These are phyloP conservation scores for Cassiopea andromeda DNA, from an alignment of 30 jellyfish, hydroid and myxozoan species.

Conservation along the genomic window DNA sequence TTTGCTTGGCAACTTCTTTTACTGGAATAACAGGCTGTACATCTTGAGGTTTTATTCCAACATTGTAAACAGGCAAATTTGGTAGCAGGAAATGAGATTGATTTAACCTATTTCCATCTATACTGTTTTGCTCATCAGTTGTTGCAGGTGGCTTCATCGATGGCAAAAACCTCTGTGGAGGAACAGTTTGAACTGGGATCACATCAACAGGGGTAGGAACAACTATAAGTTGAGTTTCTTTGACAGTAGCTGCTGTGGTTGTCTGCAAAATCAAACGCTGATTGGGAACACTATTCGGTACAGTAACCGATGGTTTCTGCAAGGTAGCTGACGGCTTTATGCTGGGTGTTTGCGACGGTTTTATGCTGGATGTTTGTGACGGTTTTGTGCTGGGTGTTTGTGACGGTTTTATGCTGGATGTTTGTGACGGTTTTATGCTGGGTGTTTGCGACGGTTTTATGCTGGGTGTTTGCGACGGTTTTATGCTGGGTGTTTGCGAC, in stretches of 20 bases:
- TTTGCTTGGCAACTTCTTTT: not conserved
- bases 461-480: not conserved
- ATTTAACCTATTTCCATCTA: not conserved
- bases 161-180: slow-evolving; percentile 32
- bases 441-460: not conserved
- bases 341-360: not conserved
- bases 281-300: no score
- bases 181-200: slow-evolving; percentile 65
- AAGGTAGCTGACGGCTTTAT: not conserved
- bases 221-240: slow-evolving; percentile 28
- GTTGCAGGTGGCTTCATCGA: slow-evolving; percentile 1
- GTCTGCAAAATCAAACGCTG: not conserved
- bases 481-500: not conserved
- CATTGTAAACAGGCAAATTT: slow-evolving; percentile 54
- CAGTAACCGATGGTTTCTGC: not conserved
- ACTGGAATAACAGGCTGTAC: slow-evolving; percentile 51
- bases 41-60: slow-evolving; percentile 4
- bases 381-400: not conserved
- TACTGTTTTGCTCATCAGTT: not conserved
- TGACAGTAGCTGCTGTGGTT: not conserved
- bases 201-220: slow-evolving; percentile 61
- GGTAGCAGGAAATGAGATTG: slow-evolving; percentile 39
- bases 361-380: not conserved
- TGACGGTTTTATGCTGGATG: not conserved
- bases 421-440: not conserved